These are phyloP conservation scores for Lepeophtheirus salmonis DNA, from an alignment of 1,140 invertebrate species.

Conservation along the genomic window DNA sequence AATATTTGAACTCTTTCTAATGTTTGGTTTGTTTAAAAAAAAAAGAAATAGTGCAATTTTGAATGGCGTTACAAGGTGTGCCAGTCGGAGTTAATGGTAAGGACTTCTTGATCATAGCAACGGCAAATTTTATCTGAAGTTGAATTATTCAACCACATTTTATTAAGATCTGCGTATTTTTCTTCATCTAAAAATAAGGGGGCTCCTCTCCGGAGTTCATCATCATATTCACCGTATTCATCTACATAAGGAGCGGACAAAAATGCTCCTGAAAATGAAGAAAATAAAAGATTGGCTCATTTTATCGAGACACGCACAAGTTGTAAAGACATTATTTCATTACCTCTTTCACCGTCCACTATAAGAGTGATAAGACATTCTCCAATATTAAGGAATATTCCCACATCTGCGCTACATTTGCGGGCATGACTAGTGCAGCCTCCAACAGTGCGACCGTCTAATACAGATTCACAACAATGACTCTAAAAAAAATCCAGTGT, in stretches of 20 bases:
- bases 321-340: too few species aligned
- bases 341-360: conserved; percentile 1
- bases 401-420: conserved; percentile 69
- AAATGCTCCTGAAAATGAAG: conserved; percentile 45
- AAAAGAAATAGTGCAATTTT: too few species aligned
- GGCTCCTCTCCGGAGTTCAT: conserved; percentile 77
- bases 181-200: conserved; percentile 64
- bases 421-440: conserved; percentile 80
- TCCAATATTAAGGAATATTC: conserved; percentile 60
- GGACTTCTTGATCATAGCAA: conserved; percentile 39
- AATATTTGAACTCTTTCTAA: too few species aligned
- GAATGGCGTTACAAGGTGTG: conserved; percentile 9
- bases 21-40: too few species aligned
- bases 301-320: background rate
- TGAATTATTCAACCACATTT: conserved; percentile 74
- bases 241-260: conserved; percentile 83
- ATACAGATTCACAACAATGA: conserved; percentile 85
- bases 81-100: background rate
- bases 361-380: background rate
- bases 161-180: conserved; percentile 49
- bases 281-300: background rate
- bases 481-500: conserved; percentile 37
- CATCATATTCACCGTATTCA: conserved; percentile 93
- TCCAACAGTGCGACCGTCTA: conserved; percentile 46
- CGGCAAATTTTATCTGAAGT: conserved; percentile 78